A percentile compares a stretch with the other conserved stretches of the same genome.
Evolutionary conservation across 1,140 invertebrate genomes (phyloP).

Genomic region (Tetragonula clypearis): DNA sequence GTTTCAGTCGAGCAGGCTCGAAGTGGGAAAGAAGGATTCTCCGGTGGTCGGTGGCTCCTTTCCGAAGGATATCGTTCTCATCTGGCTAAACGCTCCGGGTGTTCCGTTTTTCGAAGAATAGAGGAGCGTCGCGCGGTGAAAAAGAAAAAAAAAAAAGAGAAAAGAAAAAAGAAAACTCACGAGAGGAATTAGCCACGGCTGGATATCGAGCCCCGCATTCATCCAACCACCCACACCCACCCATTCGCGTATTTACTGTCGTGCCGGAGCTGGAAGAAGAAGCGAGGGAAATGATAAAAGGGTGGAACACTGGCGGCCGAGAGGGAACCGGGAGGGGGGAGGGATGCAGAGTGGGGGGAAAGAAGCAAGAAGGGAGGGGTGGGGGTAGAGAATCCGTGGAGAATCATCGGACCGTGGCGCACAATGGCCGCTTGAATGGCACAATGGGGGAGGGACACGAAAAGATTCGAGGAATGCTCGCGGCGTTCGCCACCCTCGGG

Average conservation of each 20-base stretch:
- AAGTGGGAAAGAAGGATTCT: too few species aligned
- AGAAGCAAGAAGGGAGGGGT: not conserved
- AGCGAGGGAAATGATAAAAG: constrained; percentile 52
- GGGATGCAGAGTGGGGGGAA: constrained; percentile 19
- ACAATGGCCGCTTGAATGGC: constrained; percentile 45
- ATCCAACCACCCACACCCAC: constrained; percentile 3
- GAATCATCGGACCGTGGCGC: constrained; percentile 39
- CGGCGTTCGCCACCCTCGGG: not conserved
- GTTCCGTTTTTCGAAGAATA: constrained; percentile 29
- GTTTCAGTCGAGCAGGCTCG: too few species aligned
- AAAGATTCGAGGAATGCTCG: constrained; percentile 47
- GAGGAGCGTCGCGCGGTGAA: constrained; percentile 25
- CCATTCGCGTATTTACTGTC: constrained; percentile 19
- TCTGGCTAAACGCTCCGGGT: constrained; percentile 23
- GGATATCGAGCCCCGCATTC: constrained; percentile 36
- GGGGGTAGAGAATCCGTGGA: not conserved
- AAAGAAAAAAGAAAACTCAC: not conserved
- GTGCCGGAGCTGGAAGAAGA: constrained; percentile 31
- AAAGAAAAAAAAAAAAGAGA: not conserved
- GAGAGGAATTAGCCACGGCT: constrained; percentile 36
- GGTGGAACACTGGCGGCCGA: not conserved
- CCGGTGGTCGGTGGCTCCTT: too few species aligned
- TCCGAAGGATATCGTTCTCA: not conserved
- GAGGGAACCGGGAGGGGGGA: not conserved
- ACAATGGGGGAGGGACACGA: constrained; percentile 10